Base-by-base conservation (phyloP, 1,140 invertebrate genomes). In the Platorchestia sp. region DNA sequence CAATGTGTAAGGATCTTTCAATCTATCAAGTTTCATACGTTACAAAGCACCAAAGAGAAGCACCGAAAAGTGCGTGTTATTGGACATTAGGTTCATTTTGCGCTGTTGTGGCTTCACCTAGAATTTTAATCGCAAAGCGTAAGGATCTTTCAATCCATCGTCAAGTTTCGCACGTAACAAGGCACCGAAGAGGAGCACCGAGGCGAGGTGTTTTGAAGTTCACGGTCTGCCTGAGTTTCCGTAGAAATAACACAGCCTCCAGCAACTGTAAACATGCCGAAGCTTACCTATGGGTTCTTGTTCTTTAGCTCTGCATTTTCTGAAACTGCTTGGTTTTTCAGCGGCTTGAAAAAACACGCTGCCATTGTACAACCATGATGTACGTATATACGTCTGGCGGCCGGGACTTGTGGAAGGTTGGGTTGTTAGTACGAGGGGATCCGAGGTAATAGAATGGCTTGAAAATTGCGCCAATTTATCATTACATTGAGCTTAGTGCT, bases 71-170 rank as follows among this genome's bases (percentile, higher is more conserved):
- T n/a, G 86, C 41, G 10, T 89, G n/a, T 89, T 89, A 89, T 89
- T 89, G 86, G 41, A 89, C 86, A 89, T 89, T 36, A 89, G 86
- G 86, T 27, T 89, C 86, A 89, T 89, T n/a, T n/a, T n/a, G n/a
- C n/a, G n/a, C n/a, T n/a, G n/a, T n/a, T n/a, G n/a, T n/a, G n/a
- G n/a, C n/a, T n/a, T n/a, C n/a, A n/a, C n/a, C n/a, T n/a, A n/a
- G n/a, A n/a, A n/a, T 93, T 93, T 93, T 40, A 91, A 93, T 44
- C 91, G 40, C 47, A 40, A 93, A 41, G 43, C 40, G 45, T 44
- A 45, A 3, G 44, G 7, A 44, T 44, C 40, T 22, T 93, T 93
- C 45, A 93, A 42, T 93, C 91, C 45, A 47, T 93, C 45, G 59
- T 75, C 27, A 36, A 75, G 59, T 10, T 75, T 75, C 10, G 1